A percentile compares a stretch with the other conserved stretches of the same genome.
These are phyloP conservation scores for Bergia sp. DNA, from an alignment of 92 coral and sea anemone species.

Conservation along the genomic window DNA sequence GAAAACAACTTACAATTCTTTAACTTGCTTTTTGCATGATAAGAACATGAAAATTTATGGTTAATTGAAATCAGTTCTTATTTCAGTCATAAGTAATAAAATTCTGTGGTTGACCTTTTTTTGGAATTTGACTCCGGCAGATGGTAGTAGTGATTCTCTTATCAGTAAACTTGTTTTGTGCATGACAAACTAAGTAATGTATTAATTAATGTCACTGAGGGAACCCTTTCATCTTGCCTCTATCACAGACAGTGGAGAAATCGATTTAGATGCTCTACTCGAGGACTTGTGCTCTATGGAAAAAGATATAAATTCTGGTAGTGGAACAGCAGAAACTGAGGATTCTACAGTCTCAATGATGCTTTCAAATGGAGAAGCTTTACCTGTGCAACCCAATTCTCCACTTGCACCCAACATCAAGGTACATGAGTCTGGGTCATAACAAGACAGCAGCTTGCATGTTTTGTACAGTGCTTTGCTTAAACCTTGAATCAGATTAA, in stretches of 20 bases:
- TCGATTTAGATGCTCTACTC: constrained; percentile 93
- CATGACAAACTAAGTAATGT: constrained; percentile 26
- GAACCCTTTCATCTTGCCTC: constrained; percentile 18
- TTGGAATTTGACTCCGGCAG: constrained; percentile 27
- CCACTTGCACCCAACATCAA: constrained; percentile 79
- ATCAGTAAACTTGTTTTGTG: constrained; percentile 24
- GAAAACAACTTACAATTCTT: background rate
- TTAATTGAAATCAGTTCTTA: background rate
- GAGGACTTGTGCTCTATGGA: constrained; percentile 98
- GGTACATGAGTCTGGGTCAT: constrained; percentile 49
- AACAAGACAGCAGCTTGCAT: background rate
- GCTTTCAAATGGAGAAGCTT: constrained; percentile 39
- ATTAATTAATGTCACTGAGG: constrained; percentile 39
- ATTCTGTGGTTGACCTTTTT: background rate
- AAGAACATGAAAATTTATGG: background rate
- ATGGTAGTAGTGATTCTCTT: constrained; percentile 33
- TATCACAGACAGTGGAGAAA: constrained; percentile 87
- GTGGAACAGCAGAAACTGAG: constrained; percentile 25
- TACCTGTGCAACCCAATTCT: constrained; percentile 53
- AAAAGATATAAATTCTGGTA: constrained; percentile 75
- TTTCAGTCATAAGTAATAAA: background rate
- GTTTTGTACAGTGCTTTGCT: too few species aligned
- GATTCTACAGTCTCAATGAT: constrained; percentile 44
- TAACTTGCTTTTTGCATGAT: too few species aligned
- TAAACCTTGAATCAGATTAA: too few species aligned